phyloP scores from a whole-genome alignment of 2,797 vertebrate genomes.

The Tadarida brasiliensis region DNA sequence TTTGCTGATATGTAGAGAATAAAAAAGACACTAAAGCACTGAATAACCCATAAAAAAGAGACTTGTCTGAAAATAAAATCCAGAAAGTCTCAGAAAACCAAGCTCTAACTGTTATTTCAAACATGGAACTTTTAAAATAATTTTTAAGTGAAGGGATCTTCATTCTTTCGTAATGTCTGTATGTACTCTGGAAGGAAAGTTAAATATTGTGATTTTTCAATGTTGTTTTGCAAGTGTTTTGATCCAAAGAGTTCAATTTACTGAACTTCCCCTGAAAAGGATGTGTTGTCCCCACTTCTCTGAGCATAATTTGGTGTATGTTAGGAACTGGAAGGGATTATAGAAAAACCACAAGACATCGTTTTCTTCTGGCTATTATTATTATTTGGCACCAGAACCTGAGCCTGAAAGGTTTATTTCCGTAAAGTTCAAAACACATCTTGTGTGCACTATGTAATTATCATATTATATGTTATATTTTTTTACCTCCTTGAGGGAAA shows the following conservation, averaged over 20 bases:
- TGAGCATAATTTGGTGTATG: slow-evolving; percentile 62
- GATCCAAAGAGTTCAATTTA: slow-evolving; percentile 65
- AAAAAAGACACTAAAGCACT: not conserved
- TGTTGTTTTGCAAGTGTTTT: slow-evolving; percentile 67
- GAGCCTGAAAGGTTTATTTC: slow-evolving; percentile 75
- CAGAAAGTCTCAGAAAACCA: slow-evolving; percentile 15
- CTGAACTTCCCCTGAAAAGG: slow-evolving; percentile 48
- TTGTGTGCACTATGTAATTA: slow-evolving; percentile 69
- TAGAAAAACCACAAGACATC: slow-evolving; percentile 68
- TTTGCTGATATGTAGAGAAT: not conserved
- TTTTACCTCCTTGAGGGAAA: slow-evolving; percentile 65
- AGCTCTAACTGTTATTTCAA: slow-evolving; percentile 59
- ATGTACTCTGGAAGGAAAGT: slow-evolving; percentile 48
- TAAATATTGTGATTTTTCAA: slow-evolving; percentile 69
- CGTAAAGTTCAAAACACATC: slow-evolving; percentile 69
- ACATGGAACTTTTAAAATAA: slow-evolving; percentile 28
- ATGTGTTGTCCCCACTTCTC: slow-evolving; percentile 52
- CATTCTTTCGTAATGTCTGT: slow-evolving; percentile 60
- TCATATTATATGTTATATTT: slow-evolving; percentile 64
- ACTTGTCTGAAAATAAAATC: not conserved
- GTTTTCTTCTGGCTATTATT: slow-evolving; percentile 76
- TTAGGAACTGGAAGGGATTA: slow-evolving; percentile 65
- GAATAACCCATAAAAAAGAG: not conserved
- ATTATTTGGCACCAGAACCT: slow-evolving; percentile 82
- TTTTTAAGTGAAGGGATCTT: slow-evolving; percentile 46